Evolutionary conservation across 2,113 vertebrate genomes (phyloP), one percentile per base, ranked within the genome.

Genomic region (Seriola aureovittata): DNA sequence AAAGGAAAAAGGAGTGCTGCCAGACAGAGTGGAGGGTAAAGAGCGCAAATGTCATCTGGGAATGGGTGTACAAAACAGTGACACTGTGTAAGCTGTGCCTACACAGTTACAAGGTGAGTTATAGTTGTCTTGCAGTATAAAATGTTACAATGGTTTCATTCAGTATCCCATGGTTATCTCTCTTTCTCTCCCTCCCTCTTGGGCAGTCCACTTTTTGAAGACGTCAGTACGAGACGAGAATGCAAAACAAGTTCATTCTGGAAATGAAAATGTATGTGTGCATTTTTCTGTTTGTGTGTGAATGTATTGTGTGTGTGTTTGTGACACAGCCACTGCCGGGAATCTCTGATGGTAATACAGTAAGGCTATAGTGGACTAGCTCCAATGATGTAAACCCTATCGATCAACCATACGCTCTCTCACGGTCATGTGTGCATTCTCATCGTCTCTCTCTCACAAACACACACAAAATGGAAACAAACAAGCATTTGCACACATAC

Each of bases 331-430:
- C 88, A 88, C 88, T 80, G 82, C 84, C 73, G 75, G 78, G 83
- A 87, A 89, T 91, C 88, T 93, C 85, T 90, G 88, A 90, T 92
- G 86, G 75, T 74, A 89, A 71, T 52, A 91, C 89, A 92, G 86
- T 94, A 94, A 94, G 93, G 94, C 94, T 92, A 88, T 89, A 86
- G 90, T 91, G 89, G 89, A 93, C 85, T 74, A 85, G 82, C 70
- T 77, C 67, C 75, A 66, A 78, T 79, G 68, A 86, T 87, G 84
- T 80, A 89, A 81, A 89, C 87, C 88, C 74, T 73, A 82, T 85
- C 42, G 59, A 80, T 73, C 78, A 87, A 66, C 42, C 76, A 69
- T 16, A 70, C 80, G 60, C 77, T 66, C 75, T 34, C 71, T 72
- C 81, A 74, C 65, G 48, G 55, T 76, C 63, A 60, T 62, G n/a